phyloP scores from a whole-genome alignment of 2,113 vertebrate genomes.

The Donacobius atricapilla region DNA sequence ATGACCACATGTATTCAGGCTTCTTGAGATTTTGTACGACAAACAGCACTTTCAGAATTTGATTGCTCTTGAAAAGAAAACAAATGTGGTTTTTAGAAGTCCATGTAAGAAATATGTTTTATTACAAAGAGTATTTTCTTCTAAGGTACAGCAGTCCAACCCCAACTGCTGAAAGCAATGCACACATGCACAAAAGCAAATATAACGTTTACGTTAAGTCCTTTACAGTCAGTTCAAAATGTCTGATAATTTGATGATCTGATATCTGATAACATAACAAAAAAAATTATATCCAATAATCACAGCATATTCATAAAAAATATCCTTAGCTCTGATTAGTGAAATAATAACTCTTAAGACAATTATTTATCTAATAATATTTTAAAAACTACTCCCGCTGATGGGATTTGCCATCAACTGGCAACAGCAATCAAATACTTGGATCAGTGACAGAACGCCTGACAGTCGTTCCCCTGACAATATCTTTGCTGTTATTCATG shows the following conservation, averaged over 20 bases:
- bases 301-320: background rate
- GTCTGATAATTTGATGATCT: background rate
- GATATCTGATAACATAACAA: background rate
- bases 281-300: background rate
- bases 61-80: background rate
- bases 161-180: background rate
- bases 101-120: background rate
- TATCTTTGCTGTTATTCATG: background rate
- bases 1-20: constrained; percentile 29
- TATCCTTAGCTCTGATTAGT: background rate
- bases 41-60: background rate
- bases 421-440: background rate
- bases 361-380: background rate
- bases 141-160: background rate
- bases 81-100: background rate
- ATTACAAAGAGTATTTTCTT: background rate
- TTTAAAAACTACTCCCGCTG: background rate
- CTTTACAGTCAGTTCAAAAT: background rate
- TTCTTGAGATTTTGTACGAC: background rate
- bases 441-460: background rate
- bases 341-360: background rate
- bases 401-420: background rate
- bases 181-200: background rate
- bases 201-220: background rate
- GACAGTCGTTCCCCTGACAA: background rate